These are phyloP conservation scores for Macrotis lagotis DNA, from an alignment of 2,113 vertebrate genomes.

Conservation along the genomic window DNA sequence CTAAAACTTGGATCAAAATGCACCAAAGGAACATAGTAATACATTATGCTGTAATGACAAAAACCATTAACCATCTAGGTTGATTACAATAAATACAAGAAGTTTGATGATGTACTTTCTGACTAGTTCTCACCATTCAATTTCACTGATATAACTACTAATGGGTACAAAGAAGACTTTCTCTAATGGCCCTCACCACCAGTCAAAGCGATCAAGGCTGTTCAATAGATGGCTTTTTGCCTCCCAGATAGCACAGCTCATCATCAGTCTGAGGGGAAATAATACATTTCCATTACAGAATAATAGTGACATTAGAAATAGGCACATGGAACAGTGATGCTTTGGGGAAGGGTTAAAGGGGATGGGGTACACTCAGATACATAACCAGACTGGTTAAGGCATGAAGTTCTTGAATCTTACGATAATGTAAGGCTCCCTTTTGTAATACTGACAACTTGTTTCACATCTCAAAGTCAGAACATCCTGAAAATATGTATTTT, in stretches of 20 bases:
- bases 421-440: background rate
- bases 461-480: conserved; percentile 67
- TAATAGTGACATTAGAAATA: background rate
- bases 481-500: conserved; percentile 59
- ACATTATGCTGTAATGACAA: background rate
- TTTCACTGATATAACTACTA: background rate
- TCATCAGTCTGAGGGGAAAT: conserved; percentile 6
- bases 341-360: background rate
- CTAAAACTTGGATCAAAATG: background rate
- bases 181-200: conserved; percentile 20
- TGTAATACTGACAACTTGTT: conserved; percentile 66
- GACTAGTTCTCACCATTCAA: background rate
- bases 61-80: background rate
- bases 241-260: background rate
- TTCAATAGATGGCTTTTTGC: background rate
- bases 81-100: conserved; percentile 14
- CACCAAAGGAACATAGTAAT: background rate
- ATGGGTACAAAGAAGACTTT: background rate
- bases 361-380: background rate
- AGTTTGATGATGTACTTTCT: background rate
- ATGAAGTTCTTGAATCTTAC: conserved; percentile 12
- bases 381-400: conserved; percentile 36
- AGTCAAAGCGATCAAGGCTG: background rate
- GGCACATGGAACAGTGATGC: background rate
- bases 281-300: background rate